These are phyloP conservation scores for Laterallus jamaicensis DNA, from an alignment of 2,113 vertebrate species.

Conservation along the genomic window DNA sequence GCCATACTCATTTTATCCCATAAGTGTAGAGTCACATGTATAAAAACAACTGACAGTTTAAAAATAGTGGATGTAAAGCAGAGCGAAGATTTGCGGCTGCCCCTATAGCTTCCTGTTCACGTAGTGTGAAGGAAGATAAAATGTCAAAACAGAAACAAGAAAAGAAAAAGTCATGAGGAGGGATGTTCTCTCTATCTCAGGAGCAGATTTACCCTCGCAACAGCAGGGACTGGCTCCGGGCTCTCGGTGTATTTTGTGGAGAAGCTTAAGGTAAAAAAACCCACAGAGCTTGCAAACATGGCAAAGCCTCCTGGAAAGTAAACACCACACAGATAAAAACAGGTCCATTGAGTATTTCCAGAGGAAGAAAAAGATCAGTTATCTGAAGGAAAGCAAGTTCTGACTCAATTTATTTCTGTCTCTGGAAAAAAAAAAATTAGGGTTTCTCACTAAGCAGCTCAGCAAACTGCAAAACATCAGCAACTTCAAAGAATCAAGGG, in stretches of 20 bases:
- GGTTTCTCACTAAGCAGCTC: background rate
- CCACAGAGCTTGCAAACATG: background rate
- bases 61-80: conserved; percentile 7
- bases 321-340: background rate
- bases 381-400: conserved; percentile 40
- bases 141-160: conserved; percentile 8
- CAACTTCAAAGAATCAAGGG: background rate
- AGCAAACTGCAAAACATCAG: background rate
- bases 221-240: background rate
- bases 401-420: conserved; percentile 42
- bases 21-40: background rate
- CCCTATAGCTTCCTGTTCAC: conserved; percentile 17
- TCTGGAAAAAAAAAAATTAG: conserved; percentile 27
- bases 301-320: conserved; percentile 27
- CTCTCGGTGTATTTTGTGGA: background rate
- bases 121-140: conserved; percentile 5
- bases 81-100: background rate
- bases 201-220: background rate
- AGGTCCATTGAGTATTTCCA: conserved; percentile 14
- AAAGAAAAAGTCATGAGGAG: background rate
- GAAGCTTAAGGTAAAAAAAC: background rate
- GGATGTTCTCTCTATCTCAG: background rate
- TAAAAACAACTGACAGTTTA: background rate
- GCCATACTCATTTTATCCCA: background rate
- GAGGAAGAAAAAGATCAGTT: conserved; percentile 41